These are phyloP conservation scores for Pentalonia nigronervosa DNA, from an alignment of 1,140 invertebrate genomes.

Conservation along the genomic window DNA sequence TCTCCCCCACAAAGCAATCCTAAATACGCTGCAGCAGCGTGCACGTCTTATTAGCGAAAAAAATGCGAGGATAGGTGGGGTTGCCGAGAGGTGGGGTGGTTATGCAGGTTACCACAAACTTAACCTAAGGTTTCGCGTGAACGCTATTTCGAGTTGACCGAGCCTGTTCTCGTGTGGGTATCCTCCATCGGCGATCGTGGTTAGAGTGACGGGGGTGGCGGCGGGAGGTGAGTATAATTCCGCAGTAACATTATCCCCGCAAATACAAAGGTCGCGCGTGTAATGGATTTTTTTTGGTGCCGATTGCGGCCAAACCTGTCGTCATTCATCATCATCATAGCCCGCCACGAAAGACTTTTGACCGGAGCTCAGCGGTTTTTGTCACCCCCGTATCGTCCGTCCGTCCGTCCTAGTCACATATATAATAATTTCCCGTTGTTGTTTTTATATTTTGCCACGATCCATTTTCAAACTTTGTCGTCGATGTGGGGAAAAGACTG, in stretches of 20 bases:
- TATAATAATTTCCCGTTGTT: neutral
- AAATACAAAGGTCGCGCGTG: slow-evolving; percentile 19
- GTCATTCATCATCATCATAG: slow-evolving; percentile 55
- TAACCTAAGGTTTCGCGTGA: neutral
- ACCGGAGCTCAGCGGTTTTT: neutral
- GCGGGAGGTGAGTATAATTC: neutral
- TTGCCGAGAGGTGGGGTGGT: too few relatives aligned
- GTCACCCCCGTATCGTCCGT: neutral
- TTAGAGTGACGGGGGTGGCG: too few relatives aligned
- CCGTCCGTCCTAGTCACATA: neutral
- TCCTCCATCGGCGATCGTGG: neutral
- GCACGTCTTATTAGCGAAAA: too few relatives aligned
- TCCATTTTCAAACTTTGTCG: slow-evolving; percentile 10
- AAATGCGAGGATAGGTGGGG: too few relatives aligned
- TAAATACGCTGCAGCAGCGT: too few relatives aligned
- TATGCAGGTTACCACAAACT: too few relatives aligned
- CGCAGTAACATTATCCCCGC: neutral
- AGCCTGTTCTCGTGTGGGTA: neutral
- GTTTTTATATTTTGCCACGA: neutral
- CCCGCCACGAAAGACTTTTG: neutral
- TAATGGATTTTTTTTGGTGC: slow-evolving; percentile 32
- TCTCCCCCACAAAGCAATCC: too few relatives aligned
- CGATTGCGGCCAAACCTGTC: slow-evolving; percentile 40
- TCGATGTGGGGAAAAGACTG: neutral
- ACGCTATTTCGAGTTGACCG: neutral